Evolutionary conservation across 1,140 invertebrate species (phyloP), one percentile per base, ranked within the genome.

Genomic region (Halesus radiatus): DNA sequence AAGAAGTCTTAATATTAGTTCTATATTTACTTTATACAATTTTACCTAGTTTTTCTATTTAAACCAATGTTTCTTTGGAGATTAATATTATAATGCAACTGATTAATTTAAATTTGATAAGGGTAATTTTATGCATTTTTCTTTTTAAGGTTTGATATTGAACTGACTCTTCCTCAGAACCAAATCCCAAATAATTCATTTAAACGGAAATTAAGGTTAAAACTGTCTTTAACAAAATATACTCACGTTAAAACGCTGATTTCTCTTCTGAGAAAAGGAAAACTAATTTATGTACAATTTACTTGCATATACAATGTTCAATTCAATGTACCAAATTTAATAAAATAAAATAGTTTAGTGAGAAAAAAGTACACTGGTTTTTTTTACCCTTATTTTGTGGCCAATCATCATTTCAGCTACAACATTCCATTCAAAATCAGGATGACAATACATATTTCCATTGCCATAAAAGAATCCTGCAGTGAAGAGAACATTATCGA

Each of bases 1-100:
- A 80, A 77, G 78, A 80, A 72, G 74, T 80, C 80, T 81, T 45
- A 45, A 76, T 72, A 75, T 78, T 78, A 60, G 64, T 80, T 32
- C 5, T 45, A 58, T 6, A 60, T 22, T 66, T 66, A 66, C 29
- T 37, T 66, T 66, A 32, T 29, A 26, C 22, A 56, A 23, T 76
- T 76, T 76, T 76, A 66, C 62, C 29, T 66, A 66, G 29, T 66
- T 66, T 66, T 66, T 66, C 8, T 60, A 60, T 22, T 60, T 20
- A 66, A 26, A 45, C 37, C 15, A 23, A 50, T 78, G 50, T 68
- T 78, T 78, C 45, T 50, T 76, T 62, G 18, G 37, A 45, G 37
- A 53, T 52, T 60, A 50, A 64, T 64, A 23, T 45, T 45, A 64
- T 64, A 50, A 45, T 76, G 23, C 56, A 77, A 77, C 56, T 77